Evolutionary conservation across 1,140 invertebrate genomes (phyloP).

Genomic region (Hydropsyche tenuis): DNA sequence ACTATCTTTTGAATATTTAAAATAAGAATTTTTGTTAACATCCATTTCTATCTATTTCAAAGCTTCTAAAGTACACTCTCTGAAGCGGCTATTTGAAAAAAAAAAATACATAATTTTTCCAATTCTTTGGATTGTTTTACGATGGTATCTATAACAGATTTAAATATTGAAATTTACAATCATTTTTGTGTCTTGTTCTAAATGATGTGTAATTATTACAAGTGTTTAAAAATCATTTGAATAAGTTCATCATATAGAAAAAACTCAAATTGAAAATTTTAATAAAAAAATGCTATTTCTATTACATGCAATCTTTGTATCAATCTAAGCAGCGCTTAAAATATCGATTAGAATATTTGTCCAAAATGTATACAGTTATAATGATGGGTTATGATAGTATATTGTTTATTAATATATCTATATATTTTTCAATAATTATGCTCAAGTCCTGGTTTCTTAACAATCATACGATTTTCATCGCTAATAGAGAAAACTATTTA

Average conservation of each 20-base stretch:
- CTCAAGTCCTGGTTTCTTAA: too few species aligned
- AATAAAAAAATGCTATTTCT: slow-evolving; percentile 21
- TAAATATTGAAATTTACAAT: slow-evolving; percentile 10
- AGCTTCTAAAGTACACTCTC: slow-evolving; percentile 10
- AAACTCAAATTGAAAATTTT: slow-evolving; percentile 11
- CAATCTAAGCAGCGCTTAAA: slow-evolving; percentile 18
- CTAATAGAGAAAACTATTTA: too few species aligned
- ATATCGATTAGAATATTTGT: slow-evolving; percentile 20
- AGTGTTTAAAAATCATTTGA: background rate
- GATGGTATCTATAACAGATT: background rate
- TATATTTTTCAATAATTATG: background rate
- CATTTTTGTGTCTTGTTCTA: slow-evolving; percentile 19
- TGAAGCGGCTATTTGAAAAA: background rate
- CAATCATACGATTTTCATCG: too few species aligned
- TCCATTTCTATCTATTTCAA: slow-evolving; percentile 6
- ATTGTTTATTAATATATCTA: slow-evolving; percentile 10
- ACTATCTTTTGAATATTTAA: background rate
- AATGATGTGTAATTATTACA: background rate
- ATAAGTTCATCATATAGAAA: slow-evolving; percentile 16
- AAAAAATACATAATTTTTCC: background rate
- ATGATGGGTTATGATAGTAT: background rate
- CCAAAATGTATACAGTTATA: slow-evolving; percentile 3
- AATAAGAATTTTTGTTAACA: background rate
- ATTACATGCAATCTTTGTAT: slow-evolving; percentile 18
- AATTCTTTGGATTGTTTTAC: background rate